These are phyloP conservation scores for Poeciliopsis paucimaculata DNA, from an alignment of 2,797 vertebrate genomes.

Conservation along the genomic window DNA sequence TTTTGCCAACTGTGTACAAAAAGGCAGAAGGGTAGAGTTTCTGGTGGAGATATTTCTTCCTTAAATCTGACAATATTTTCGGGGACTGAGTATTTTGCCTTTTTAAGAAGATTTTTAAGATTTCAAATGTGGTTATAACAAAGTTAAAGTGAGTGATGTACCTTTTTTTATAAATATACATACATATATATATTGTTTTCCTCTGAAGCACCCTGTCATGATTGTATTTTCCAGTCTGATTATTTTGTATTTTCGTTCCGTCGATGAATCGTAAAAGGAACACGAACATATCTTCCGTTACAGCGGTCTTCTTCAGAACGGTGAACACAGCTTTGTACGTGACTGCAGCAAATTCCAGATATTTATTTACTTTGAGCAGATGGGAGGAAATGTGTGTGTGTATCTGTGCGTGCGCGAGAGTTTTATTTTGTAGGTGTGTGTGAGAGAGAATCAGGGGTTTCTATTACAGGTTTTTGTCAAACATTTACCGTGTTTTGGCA, in stretches of 20 bases:
- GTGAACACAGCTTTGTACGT: conserved; percentile 60
- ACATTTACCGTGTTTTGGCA: conserved; percentile 63
- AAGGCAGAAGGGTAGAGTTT: conserved; percentile 78
- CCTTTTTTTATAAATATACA: not conserved
- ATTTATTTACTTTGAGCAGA: conserved; percentile 31
- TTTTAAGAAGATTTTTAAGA: conserved; percentile 87
- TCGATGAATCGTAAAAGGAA: conserved; percentile 58
- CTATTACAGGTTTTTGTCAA: conserved; percentile 51
- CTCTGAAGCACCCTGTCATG: not conserved
- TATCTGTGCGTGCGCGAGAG: conserved; percentile 15
- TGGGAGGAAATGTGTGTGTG: conserved; percentile 25
- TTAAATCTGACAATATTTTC: conserved; percentile 86
- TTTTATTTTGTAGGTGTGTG: conserved; percentile 28
- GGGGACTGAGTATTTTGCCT: conserved; percentile 84
- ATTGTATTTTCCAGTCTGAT: conserved; percentile 3
- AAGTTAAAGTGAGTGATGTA: conserved; percentile 66
- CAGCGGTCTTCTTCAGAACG: conserved; percentile 52
- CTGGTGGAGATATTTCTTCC: conserved; percentile 81
- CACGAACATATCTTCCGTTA: conserved; percentile 73
- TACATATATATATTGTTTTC: not conserved
- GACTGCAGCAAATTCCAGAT: conserved; percentile 62
- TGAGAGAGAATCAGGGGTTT: conserved; percentile 17
- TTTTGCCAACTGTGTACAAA: conserved; percentile 87
- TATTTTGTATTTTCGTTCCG: conserved; percentile 49
- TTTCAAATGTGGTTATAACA: conserved; percentile 82